These are phyloP conservation scores for Tanypteryx hageni DNA, from an alignment of 2,888 invertebrate genomes.

Conservation along the genomic window DNA sequence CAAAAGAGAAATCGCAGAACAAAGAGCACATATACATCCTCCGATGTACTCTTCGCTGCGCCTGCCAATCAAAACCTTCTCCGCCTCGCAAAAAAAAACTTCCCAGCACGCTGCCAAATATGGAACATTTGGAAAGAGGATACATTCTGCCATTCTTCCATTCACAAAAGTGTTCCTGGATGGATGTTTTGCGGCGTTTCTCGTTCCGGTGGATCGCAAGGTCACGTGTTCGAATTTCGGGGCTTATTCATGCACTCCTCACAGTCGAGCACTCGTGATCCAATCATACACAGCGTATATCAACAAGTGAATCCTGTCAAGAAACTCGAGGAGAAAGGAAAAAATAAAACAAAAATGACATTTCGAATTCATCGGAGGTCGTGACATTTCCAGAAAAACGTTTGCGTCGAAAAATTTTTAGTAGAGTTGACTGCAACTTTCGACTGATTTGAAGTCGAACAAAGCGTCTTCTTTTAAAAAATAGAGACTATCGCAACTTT, in stretches of 20 bases:
- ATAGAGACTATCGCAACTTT: background rate
- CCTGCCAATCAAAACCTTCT: too few relatives aligned
- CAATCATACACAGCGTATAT: constrained; percentile 9
- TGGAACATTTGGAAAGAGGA: too few relatives aligned
- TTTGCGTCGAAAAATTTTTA: background rate
- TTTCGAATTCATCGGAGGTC: background rate
- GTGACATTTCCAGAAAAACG: background rate
- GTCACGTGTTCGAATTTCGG: background rate
- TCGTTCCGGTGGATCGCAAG: background rate
- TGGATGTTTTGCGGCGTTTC: background rate
- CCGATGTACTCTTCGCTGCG: too few relatives aligned
- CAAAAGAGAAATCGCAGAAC: too few relatives aligned
- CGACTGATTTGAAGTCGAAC: background rate
- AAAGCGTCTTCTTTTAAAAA: background rate
- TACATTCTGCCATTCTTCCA: too few relatives aligned
- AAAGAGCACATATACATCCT: too few relatives aligned
- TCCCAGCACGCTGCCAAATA: too few relatives aligned
- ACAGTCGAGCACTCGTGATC: background rate
- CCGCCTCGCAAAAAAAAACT: too few relatives aligned
- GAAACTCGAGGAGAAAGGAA: background rate
- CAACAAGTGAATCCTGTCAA: constrained; percentile 24
- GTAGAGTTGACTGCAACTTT: background rate
- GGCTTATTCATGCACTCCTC: background rate
- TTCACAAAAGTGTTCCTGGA: too few relatives aligned
- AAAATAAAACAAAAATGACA: background rate